Percentiles rank a stretch among this genome's conserved stretches.
Conservation (phyloP, 2,888 invertebrate species). For the Osmoderma eremita region DNA sequence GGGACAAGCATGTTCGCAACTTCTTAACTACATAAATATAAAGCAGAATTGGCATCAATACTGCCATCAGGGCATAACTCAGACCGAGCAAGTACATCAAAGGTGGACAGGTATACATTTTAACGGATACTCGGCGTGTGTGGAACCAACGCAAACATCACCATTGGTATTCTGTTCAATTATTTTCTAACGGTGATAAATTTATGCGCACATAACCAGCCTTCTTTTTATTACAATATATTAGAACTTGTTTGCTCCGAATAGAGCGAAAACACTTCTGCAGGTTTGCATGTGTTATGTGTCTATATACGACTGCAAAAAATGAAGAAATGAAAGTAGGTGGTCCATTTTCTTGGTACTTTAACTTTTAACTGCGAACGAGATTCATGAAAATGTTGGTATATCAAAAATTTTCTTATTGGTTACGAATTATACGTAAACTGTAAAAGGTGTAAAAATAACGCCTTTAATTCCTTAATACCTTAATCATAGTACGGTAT, state of each 20-base stretch:
- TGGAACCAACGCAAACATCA: constrained; percentile 18
- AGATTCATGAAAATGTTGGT: too few relatives aligned
- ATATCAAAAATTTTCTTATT: too few relatives aligned
- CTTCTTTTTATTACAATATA: constrained; percentile 16
- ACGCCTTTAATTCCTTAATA: too few relatives aligned
- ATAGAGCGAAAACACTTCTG: background rate
- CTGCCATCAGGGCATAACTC: constrained; percentile 7
- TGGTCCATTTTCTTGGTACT: too few relatives aligned
- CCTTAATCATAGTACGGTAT: too few relatives aligned
- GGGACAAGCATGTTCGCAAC: background rate
- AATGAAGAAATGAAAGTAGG: too few relatives aligned
- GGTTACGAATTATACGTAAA: too few relatives aligned
- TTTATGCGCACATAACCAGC: constrained; percentile 16
- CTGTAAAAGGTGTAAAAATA: too few relatives aligned
- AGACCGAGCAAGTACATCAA: constrained; percentile 2
- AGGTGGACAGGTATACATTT: constrained; percentile 22
- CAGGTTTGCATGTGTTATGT: background rate
- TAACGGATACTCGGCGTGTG: constrained; percentile 23
- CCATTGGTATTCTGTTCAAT: constrained; percentile 17
- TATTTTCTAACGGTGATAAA: constrained; percentile 35
- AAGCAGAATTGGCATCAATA: constrained; percentile 15
- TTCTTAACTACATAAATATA: constrained; percentile 25
- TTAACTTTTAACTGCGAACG: too few relatives aligned
- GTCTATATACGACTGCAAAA: too few relatives aligned
- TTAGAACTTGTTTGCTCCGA: constrained; percentile 17